Evolutionary conservation across 2,888 invertebrate species (phyloP), one percentile per base, ranked within the genome.

Genomic region (Dryadula phaetusa): DNA sequence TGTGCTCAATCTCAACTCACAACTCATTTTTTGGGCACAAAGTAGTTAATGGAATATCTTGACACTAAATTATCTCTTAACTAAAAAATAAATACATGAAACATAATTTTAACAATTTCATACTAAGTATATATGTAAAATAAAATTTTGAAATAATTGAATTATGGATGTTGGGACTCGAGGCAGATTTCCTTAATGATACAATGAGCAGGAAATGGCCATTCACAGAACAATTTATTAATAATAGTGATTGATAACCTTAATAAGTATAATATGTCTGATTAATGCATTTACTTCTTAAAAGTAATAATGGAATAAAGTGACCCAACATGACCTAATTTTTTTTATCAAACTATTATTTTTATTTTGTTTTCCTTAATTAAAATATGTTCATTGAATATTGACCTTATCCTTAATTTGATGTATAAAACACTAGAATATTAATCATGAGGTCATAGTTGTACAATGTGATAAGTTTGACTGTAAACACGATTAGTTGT

Each of bases 221-320:
- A 44, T 54, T 46, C 58, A 42, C 14, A 32, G 42, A 56, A 34
- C 44, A 60, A 44, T 52, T 60, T 47, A 64, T 46, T 60, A 66
- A 28, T 66, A 49, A 66, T 67, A 64, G 44, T 53, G 44, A 47
- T 32, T 58, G 53, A 60, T 64, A 53, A 67, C 37, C 56, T 53
- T 53, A 64, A 37, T 60, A 53, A 25, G 52, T 49, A 22, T n/a
- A 34, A 49, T 4, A 14, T 46, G 32, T 14, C 25, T 32, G 22
- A 12, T 63, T 53, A 53, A 16, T 40, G 47, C 37, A 56, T 22
- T n/a, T 56, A 56, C 16, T 22, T 56, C 25, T 62, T 40, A 25
- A 25, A 52, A 52, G 32, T 16, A 46, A 62, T 14, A 47, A 20
- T 14, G 14, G 34, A 34, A 3, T 54, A 4, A 34, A 40, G 16